These are phyloP conservation scores for Callaeas wilsoni DNA, from an alignment of 2,113 vertebrate species.

Conservation along the genomic window DNA sequence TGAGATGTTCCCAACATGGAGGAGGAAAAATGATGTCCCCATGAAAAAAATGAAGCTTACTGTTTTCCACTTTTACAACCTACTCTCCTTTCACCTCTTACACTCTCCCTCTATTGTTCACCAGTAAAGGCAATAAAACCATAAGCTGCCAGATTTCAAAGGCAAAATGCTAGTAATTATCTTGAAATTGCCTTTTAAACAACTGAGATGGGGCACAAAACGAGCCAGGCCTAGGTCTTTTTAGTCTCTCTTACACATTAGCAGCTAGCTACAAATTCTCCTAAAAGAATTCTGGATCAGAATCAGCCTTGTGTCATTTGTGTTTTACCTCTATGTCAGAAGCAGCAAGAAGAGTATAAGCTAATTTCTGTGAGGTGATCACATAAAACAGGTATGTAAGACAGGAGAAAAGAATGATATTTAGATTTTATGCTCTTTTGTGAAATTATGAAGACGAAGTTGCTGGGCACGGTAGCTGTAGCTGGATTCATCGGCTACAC, in stretches of 20 bases:
- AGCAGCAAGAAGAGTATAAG: neutral
- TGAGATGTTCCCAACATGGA: neutral
- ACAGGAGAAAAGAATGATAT: neutral
- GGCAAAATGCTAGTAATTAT: neutral
- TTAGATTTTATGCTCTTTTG: neutral
- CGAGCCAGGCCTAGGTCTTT: neutral
- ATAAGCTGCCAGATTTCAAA: neutral
- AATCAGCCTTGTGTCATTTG: neutral
- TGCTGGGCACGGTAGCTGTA: neutral
- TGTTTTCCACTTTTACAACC: neutral
- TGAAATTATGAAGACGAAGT: neutral
- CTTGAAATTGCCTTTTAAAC: neutral
- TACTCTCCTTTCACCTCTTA: neutral
- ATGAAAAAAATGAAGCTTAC: neutral
- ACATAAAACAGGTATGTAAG: neutral
- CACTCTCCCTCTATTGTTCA: neutral
- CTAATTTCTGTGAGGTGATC: neutral
- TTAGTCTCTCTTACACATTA: neutral
- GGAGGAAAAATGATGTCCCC: neutral
- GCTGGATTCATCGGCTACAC: neutral
- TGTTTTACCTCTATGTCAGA: neutral
- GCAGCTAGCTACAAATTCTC: neutral
- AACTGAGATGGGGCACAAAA: neutral
- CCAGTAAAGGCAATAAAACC: neutral
- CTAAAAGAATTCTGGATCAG: neutral